Conservation (phyloP, 2,888 invertebrate genomes). For the Volucella zonaria region DNA sequence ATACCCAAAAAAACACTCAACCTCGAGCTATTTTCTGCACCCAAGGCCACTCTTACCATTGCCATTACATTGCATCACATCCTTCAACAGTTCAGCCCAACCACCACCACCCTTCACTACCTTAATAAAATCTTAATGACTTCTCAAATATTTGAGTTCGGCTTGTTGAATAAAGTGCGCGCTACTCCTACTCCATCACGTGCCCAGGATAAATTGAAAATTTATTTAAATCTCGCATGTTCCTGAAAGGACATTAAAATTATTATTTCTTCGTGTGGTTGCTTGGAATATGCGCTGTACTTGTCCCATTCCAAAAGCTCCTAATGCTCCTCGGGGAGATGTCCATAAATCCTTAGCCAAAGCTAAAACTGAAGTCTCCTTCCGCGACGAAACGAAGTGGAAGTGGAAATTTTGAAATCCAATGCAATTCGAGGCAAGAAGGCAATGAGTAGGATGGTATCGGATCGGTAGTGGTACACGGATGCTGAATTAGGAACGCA, state of each 20-base stretch:
- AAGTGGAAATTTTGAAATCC: constrained; percentile 35
- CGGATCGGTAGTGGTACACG: not conserved
- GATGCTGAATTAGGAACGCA: constrained; percentile 54
- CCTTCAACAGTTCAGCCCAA: too few species aligned
- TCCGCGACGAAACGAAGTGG: too few species aligned
- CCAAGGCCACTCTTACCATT: too few species aligned
- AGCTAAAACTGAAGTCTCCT: not conserved
- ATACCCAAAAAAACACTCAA: too few species aligned
- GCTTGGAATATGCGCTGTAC: constrained; percentile 1
- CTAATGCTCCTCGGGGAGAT: constrained; percentile 29
- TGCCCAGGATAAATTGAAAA: constrained; percentile 40
- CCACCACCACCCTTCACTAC: too few species aligned
- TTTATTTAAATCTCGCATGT: constrained; percentile 62
- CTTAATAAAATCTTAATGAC: not conserved
- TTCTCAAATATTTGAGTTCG: constrained; percentile 34
- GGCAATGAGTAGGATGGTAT: not conserved
- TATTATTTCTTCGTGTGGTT: constrained; percentile 51
- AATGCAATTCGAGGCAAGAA: constrained; percentile 51
- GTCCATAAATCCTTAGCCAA: constrained; percentile 34
- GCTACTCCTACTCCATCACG: constrained; percentile 31
- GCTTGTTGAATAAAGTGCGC: constrained; percentile 38
- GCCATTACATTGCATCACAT: too few species aligned
- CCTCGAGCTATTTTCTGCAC: too few species aligned
- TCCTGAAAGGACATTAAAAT: constrained; percentile 51
- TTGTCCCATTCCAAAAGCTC: not conserved